Evolutionary conservation across 2,113 vertebrate species (phyloP).

Genomic region (Aphyosemion australe): DNA sequence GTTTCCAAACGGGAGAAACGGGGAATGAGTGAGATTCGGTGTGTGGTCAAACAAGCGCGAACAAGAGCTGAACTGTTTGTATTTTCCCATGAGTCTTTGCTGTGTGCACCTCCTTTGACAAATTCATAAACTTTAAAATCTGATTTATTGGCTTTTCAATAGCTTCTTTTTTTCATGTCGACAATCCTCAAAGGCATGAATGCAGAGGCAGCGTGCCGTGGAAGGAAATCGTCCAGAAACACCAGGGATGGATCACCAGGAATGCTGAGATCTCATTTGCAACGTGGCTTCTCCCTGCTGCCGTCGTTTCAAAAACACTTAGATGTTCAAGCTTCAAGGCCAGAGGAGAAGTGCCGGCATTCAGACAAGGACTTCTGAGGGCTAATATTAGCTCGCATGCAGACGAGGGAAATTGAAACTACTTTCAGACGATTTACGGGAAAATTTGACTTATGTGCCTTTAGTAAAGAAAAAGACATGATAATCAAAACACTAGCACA

Average conservation of each 20-base stretch:
- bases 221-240: too few relatives aligned
- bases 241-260: not conserved
- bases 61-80: too few relatives aligned
- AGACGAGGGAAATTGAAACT: constrained; percentile 46
- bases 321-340: constrained; percentile 59
- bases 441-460: constrained; percentile 33
- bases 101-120: too few relatives aligned
- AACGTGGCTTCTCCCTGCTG: too few relatives aligned
- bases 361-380: constrained; percentile 34
- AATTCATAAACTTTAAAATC: too few relatives aligned
- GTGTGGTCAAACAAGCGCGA: too few relatives aligned
- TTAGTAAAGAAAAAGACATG: constrained; percentile 43
- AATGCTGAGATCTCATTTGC: constrained; percentile 60
- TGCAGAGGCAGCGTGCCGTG: too few relatives aligned
- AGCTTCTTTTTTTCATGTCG: too few relatives aligned
- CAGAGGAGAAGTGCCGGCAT: constrained; percentile 42
- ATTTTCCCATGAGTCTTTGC: too few relatives aligned
- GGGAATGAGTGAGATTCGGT: not conserved
- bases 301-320: constrained; percentile 68
- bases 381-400: constrained; percentile 56
- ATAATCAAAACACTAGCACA: constrained; percentile 30
- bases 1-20: constrained; percentile 24
- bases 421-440: constrained; percentile 38
- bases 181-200: too few relatives aligned
- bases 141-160: too few relatives aligned